Percentiles rank a stretch among this genome's conserved stretches.
Conservation (phyloP, 2,113 vertebrate genomes). For the Corythoichthys intestinalis region DNA sequence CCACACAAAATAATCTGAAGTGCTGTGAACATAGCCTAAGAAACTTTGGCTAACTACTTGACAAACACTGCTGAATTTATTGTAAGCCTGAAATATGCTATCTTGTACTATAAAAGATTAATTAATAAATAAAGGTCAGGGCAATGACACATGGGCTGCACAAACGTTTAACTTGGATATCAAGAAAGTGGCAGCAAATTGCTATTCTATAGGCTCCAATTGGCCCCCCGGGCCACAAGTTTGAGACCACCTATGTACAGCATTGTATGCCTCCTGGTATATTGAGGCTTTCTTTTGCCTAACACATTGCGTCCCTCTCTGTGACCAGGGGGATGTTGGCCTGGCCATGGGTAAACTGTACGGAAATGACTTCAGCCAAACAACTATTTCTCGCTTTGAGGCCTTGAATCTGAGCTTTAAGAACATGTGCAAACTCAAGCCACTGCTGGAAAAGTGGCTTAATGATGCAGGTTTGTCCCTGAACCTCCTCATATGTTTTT, state of each 20-base stretch:
- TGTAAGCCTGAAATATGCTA: too few species aligned
- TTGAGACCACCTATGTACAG: not conserved
- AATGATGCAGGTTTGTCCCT: slow-evolving; percentile 93
- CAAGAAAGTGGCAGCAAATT: too few species aligned
- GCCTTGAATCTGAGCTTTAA: slow-evolving; percentile 99
- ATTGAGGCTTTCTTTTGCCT: not conserved
- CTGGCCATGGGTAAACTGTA: slow-evolving; percentile 99
- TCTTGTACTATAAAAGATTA: too few species aligned
- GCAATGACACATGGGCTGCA: too few species aligned
- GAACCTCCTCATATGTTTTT: slow-evolving; percentile 10
- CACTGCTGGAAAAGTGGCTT: slow-evolving; percentile 98
- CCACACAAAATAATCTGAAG: too few species aligned
- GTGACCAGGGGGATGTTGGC: slow-evolving; percentile 90
- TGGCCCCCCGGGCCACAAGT: too few species aligned
- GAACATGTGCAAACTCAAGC: slow-evolving; percentile 99
- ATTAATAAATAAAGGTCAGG: too few species aligned
- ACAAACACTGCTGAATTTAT: too few species aligned
- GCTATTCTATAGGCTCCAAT: too few species aligned
- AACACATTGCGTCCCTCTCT: not conserved
- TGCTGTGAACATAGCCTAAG: too few species aligned
- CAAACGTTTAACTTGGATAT: too few species aligned
- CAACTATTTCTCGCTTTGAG: slow-evolving; percentile 99
- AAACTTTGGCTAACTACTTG: too few species aligned
- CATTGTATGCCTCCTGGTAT: not conserved
- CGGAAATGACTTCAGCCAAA: slow-evolving; percentile 99